Conservation (phyloP, 2,797 vertebrate genomes). For the Adelosebastes latens region DNA sequence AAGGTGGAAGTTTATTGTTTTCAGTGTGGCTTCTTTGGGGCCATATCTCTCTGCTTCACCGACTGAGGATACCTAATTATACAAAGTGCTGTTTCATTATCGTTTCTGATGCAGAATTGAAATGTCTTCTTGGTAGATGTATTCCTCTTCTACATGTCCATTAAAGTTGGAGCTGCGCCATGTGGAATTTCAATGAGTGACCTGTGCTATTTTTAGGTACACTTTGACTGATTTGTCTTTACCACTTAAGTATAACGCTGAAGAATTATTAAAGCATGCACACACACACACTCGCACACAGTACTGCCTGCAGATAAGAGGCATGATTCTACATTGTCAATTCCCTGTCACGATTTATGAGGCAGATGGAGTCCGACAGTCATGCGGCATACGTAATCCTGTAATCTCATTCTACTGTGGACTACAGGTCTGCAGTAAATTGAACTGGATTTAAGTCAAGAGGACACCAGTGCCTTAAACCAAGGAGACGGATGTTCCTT, state of each 20-base stretch:
- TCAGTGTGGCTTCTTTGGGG: conserved; percentile 1
- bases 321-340: conserved; percentile 22
- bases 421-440: conserved; percentile 2
- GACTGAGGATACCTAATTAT: conserved; percentile 49
- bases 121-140: conserved; percentile 35
- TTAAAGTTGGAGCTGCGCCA: conserved; percentile 47
- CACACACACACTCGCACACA: neutral
- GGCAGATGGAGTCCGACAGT: conserved; percentile 24
- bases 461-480: conserved; percentile 6
- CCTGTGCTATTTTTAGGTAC: conserved; percentile 71
- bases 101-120: conserved; percentile 44
- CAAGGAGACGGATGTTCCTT: conserved; percentile 25
- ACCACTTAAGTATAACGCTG: conserved; percentile 30
- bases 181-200: conserved; percentile 73
- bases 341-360: conserved; percentile 37
- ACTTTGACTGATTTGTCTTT: conserved; percentile 57
- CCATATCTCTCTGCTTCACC: neutral
- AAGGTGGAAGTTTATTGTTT: conserved; percentile 36
- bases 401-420: conserved; percentile 14
- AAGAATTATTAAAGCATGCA: conserved; percentile 19
- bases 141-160: conserved; percentile 45
- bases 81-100: conserved; percentile 68
- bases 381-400: conserved; percentile 7
- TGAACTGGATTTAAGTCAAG: conserved; percentile 5
- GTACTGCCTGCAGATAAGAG: neutral